phyloP scores from a whole-genome alignment of 1,140 invertebrate genomes.

The Camponotus floridanus region DNA sequence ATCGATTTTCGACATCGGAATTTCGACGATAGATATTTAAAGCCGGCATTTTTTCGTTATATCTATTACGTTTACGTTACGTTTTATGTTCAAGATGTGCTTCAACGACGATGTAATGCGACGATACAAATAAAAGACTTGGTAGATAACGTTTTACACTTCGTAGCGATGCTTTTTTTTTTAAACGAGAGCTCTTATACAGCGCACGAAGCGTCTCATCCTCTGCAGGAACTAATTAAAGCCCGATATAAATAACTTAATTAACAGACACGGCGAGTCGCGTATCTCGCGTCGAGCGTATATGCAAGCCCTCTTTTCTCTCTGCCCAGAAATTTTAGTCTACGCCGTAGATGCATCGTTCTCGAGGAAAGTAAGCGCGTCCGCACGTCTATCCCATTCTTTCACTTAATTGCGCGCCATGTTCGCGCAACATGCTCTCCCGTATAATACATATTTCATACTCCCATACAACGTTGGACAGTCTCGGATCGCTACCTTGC shows the following conservation, averaged over 20 bases:
- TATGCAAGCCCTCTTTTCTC: slow-evolving; percentile 9
- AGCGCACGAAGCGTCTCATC: neutral
- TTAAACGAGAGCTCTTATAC: neutral
- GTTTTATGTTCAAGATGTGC: neutral
- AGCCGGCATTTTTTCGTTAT: neutral
- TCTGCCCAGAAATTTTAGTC: slow-evolving; percentile 56
- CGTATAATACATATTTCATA: slow-evolving; percentile 15
- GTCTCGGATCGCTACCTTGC: neutral
- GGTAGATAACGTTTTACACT: neutral
- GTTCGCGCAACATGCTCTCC: slow-evolving; percentile 39
- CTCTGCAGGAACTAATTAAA: slow-evolving; percentile 38
- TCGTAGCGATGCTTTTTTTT: neutral
- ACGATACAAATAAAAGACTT: neutral
- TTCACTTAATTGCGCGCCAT: slow-evolving; percentile 64
- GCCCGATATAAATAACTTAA: slow-evolving; percentile 53
- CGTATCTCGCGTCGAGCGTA: neutral
- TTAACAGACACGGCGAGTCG: slow-evolving; percentile 21
- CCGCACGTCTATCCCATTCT: slow-evolving; percentile 64
- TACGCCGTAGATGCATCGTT: slow-evolving; percentile 34
- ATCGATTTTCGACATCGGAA: neutral
- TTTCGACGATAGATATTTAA: slow-evolving; percentile 4
- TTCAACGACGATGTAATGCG: neutral
- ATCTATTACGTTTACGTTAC: slow-evolving; percentile 5
- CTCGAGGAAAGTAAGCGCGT: slow-evolving; percentile 54
- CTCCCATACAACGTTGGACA: slow-evolving; percentile 6